Evolutionary conservation across 2,797 vertebrate species (phyloP), one percentile per base, ranked within the genome.

Genomic region (Gymnoscopelus braueri): DNA sequence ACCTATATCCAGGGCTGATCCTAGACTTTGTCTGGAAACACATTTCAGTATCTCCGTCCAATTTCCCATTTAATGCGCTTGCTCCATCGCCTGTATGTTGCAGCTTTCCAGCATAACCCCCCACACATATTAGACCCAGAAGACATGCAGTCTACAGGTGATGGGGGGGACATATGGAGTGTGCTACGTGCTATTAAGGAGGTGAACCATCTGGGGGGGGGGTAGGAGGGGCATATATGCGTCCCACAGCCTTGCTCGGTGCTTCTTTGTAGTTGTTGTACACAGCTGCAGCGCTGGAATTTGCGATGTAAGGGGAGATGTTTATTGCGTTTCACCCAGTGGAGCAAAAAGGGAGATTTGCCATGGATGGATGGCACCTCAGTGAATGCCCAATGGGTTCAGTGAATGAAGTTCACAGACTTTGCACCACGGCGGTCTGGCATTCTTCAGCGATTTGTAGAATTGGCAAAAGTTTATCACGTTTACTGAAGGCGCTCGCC

Each of bases 281-380:
- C 70, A 54, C 91, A 93, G 90, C 87, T 92, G 89, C 87, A 80
- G 57, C 11, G 9, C 68, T 76, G 88, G 89, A 92, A 91, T 89
- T 81, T 86, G 62, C 65, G 75, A 80, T 87, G 85, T 81, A 71
- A 39, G 26, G 73, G 69, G 80, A 80, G 80, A 70, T 70, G 74
- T 88, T 90, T 84, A 71, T 87, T 78, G 74, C 44, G 32, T 78
- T 74, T 87, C 71, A 78, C 66, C 73, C 66, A 78, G 9, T 70
- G 63, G 65, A 72, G 67, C 60, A 51, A 74, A 71, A 69, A 74
- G 65, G 8, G 3, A 68, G 35, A 74, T 70, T 65, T 55, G 78
- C n/a, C 58, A 56, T 35, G 35, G 71, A 68, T 51, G 44, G 60
- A 49, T 44, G 39, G 57, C 24, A 59, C 56, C 24, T 68, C 54